Percentiles rank a stretch among this genome's conserved stretches.
These are phyloP conservation scores for Aleiodes testaceus DNA, from an alignment of 2,888 invertebrate genomes.

Conservation along the genomic window DNA sequence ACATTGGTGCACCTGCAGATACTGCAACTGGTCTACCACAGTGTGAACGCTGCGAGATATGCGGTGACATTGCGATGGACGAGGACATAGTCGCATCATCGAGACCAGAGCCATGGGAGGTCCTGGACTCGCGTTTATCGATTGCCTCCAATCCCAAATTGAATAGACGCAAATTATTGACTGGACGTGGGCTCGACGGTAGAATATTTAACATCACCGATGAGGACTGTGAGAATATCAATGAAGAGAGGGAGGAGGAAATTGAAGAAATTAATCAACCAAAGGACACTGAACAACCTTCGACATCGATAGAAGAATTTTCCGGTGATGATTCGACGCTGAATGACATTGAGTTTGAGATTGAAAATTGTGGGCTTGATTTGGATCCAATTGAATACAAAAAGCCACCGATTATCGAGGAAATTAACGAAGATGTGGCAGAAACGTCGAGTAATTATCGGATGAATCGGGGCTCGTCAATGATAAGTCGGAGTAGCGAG, in stretches of 20 bases:
- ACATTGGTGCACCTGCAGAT: constrained; percentile 56
- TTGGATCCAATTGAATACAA: constrained; percentile 44
- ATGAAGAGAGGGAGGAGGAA: constrained; percentile 39
- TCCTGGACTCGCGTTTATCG: constrained; percentile 44
- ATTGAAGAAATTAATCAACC: constrained; percentile 37
- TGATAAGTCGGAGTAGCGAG: constrained; percentile 54
- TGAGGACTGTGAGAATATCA: constrained; percentile 49
- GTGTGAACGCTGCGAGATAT: constrained; percentile 68
- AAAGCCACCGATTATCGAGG: constrained; percentile 46
- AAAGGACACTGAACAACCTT: constrained; percentile 28
- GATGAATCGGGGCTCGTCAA: constrained; percentile 63
- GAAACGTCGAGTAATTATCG: constrained; percentile 55
- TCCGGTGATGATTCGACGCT: constrained; percentile 52
- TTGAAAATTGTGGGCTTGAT: constrained; percentile 65
- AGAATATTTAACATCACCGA: constrained; percentile 50
- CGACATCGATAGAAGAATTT: constrained; percentile 48
- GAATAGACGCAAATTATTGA: constrained; percentile 53
- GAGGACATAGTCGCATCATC: constrained; percentile 53
- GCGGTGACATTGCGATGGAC: constrained; percentile 60
- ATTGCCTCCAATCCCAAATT: constrained; percentile 23
- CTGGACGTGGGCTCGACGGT: constrained; percentile 45
- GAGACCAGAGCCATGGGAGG: constrained; percentile 50
- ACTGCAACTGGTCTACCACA: constrained; percentile 48
- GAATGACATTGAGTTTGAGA: constrained; percentile 59
- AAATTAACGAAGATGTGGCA: constrained; percentile 46